phyloP scores from a whole-genome alignment of 35 echinoderm and acorn worm genomes.

The Ophioderma brevispina region DNA sequence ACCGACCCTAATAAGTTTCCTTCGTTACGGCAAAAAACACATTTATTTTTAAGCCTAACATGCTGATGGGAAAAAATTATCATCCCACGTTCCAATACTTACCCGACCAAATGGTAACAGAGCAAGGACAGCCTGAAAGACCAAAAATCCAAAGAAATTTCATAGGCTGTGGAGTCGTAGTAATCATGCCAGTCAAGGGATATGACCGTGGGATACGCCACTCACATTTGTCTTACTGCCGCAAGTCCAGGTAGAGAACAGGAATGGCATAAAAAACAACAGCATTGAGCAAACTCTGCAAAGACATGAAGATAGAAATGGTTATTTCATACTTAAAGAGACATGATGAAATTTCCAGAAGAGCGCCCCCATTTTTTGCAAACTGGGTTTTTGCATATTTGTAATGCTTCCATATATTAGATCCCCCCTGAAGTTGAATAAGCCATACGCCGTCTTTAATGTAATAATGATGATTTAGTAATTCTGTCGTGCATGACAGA shows the following conservation, averaged over 20 bases:
- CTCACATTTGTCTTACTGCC: constrained; percentile 45
- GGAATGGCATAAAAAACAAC: constrained; percentile 46
- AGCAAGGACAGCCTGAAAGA: constrained; percentile 63
- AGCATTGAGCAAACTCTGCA: constrained; percentile 40
- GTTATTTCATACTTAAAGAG: background rate
- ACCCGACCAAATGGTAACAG: constrained; percentile 76
- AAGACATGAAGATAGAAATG: background rate
- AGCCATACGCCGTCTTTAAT: too few relatives aligned
- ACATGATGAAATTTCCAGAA: background rate
- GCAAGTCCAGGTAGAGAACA: constrained; percentile 74
- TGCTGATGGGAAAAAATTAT: too few relatives aligned
- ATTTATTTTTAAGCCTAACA: too few relatives aligned
- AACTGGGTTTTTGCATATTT: background rate
- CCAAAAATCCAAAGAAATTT: constrained; percentile 68
- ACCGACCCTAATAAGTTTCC: too few relatives aligned
- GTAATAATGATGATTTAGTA: too few relatives aligned
- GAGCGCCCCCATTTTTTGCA: background rate
- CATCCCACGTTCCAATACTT: too few relatives aligned
- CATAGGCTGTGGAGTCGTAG: constrained; percentile 42
- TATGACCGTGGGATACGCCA: constrained; percentile 3
- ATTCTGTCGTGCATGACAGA: too few relatives aligned
- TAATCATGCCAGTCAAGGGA: constrained; percentile 24
- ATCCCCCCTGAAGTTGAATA: too few relatives aligned
- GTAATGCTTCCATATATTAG: background rate
- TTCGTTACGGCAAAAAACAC: too few relatives aligned